Evolutionary conservation across 2,113 vertebrate genomes (phyloP).

Genomic region (Picathartes gymnocephalus): DNA sequence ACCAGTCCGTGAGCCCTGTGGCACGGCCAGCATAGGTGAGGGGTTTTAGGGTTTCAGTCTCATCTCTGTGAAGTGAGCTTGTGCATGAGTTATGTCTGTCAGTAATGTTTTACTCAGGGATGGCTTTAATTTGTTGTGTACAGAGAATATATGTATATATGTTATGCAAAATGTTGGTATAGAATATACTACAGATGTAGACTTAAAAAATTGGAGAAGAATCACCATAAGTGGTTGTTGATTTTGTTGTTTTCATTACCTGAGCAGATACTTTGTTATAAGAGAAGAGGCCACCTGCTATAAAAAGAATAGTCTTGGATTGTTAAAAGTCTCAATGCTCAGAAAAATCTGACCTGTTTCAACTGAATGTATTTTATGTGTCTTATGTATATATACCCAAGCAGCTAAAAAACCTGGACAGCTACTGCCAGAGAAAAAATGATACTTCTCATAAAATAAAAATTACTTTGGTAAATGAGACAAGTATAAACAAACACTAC

Average conservation of each 20-base stretch:
- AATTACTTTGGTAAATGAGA: background rate
- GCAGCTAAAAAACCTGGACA: background rate
- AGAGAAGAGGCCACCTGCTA: background rate
- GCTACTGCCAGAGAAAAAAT: background rate
- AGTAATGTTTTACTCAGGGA: background rate
- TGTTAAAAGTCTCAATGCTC: background rate
- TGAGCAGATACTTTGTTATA: background rate
- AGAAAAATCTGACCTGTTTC: slow-evolving; percentile 17
- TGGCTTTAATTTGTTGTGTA: background rate
- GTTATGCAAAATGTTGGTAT: background rate
- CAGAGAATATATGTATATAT: background rate
- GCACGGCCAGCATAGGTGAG: background rate
- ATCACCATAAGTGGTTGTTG: background rate
- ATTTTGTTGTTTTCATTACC: background rate
- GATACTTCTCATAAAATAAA: background rate
- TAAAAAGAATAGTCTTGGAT: background rate
- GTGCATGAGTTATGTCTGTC: background rate
- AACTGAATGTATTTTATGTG: background rate
- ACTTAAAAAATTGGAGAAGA: background rate
- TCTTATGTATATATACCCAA: background rate
- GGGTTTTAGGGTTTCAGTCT: background rate
- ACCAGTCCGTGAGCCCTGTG: background rate
- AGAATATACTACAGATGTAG: background rate
- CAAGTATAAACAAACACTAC: background rate
- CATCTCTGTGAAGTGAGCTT: background rate